Percentiles rank a stretch among this genome's conserved stretches.
Evolutionary conservation across 2,888 invertebrate genomes (phyloP).

Genomic region (Ormyrus pomaceus): DNA sequence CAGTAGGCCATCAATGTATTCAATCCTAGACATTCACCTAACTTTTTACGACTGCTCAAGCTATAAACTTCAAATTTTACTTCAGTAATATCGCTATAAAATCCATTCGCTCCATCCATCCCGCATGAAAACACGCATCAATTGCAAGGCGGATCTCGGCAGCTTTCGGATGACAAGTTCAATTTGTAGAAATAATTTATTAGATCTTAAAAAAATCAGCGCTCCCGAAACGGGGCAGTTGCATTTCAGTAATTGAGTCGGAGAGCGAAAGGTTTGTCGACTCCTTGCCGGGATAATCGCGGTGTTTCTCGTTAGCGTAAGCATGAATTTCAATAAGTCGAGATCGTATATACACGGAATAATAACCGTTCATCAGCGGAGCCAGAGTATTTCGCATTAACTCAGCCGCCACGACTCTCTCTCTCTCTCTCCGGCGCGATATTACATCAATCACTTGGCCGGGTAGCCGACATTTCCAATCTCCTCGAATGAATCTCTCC

Average conservation of each 20-base stretch:
- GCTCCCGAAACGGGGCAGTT: no score
- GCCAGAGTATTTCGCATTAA: not conserved
- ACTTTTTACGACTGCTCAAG: not conserved
- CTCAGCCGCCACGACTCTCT: conserved; percentile 17
- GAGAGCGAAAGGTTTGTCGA: not conserved
- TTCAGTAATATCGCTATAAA: no score
- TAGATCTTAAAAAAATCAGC: no score
- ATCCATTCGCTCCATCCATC: no score
- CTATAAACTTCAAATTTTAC: no score
- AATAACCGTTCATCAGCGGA: conserved; percentile 28
- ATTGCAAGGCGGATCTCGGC: no score
- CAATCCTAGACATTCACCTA: not conserved
- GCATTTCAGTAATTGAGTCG: conserved; percentile 8
- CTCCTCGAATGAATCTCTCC: conserved; percentile 28
- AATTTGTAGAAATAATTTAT: no score
- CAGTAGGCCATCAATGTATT: no score
- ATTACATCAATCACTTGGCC: conserved; percentile 26
- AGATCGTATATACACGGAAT: conserved; percentile 21
- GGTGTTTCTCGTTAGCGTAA: conserved; percentile 17
- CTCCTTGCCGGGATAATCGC: not conserved
- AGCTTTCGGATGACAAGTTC: no score
- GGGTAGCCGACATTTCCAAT: conserved; percentile 42
- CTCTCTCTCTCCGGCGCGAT: not conserved
- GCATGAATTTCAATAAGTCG: conserved; percentile 43
- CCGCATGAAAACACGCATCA: no score